Percentiles rank a stretch among this genome's conserved stretches.
These are phyloP conservation scores for Nomada ferruginata DNA, from an alignment of 2,888 invertebrate genomes.

Conservation along the genomic window DNA sequence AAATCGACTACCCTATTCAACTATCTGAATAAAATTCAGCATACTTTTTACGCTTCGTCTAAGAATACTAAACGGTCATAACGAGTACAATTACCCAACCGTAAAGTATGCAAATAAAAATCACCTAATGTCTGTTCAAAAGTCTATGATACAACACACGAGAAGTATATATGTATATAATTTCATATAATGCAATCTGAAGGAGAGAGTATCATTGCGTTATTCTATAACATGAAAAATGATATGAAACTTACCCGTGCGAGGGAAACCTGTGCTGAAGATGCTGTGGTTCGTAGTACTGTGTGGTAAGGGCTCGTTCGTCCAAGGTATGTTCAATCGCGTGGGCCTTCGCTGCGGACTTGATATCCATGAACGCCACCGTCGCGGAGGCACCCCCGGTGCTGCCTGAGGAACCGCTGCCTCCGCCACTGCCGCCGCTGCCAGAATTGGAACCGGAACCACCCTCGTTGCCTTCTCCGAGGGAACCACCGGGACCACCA, in stretches of 20 bases:
- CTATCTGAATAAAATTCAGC: no score
- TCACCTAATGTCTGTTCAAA: neutral
- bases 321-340: conserved; percentile 95
- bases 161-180: neutral
- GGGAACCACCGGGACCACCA: conserved; percentile 85
- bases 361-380: conserved; percentile 98
- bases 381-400: conserved; percentile 92
- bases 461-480: conserved; percentile 84
- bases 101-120: neutral
- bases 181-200: neutral
- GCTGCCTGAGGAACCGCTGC: conserved; percentile 85
- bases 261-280: conserved; percentile 84
- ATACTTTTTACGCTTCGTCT: no score
- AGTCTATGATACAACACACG: no score
- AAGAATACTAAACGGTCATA: neutral
- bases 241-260: conserved; percentile 84
- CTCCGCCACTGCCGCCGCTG: conserved; percentile 81
- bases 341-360: conserved; percentile 97
- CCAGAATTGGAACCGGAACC: conserved; percentile 78
- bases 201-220: neutral
- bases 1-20: no score
- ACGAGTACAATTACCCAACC: neutral
- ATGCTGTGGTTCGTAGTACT: conserved; percentile 93
- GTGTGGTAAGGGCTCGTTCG: conserved; percentile 94
- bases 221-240: neutral